A percentile compares a stretch with the other conserved stretches of the same genome.
These are phyloP conservation scores for Dasysyrphus tricinctus DNA, from an alignment of 2,888 invertebrate species.

Conservation along the genomic window DNA sequence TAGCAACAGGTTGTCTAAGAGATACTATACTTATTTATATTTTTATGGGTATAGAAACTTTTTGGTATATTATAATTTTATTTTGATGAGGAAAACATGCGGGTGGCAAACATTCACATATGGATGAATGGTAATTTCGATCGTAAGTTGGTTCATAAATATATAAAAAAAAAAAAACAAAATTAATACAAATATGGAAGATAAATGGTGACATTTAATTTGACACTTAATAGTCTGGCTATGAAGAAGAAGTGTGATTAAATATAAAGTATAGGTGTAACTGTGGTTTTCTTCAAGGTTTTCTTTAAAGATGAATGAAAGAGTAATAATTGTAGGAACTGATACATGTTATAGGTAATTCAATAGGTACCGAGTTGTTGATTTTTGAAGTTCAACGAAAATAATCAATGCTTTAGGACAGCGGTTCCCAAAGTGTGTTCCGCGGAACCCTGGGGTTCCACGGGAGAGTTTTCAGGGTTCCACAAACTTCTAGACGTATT, in stretches of 20 bases:
- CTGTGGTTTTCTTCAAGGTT: not conserved
- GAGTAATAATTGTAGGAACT: too few species aligned
- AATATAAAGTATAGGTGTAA: not conserved
- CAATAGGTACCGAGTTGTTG: too few species aligned
- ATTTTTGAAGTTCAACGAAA: too few species aligned
- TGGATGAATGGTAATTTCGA: constrained; percentile 50
- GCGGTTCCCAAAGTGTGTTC: too few species aligned
- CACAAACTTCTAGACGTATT: too few species aligned
- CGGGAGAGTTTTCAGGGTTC: too few species aligned
- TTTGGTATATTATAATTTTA: constrained; percentile 16
- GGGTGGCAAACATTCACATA: constrained; percentile 45
- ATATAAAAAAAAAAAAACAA: not conserved
- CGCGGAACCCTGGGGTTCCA: too few species aligned
- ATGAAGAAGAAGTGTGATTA: not conserved
- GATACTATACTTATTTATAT: constrained; percentile 23
- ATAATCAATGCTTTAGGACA: too few species aligned
- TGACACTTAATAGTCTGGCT: not conserved
- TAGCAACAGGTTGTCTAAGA: constrained; percentile 64
- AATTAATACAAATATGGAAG: constrained; percentile 7
- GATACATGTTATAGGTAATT: too few species aligned
- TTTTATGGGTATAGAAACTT: not conserved
- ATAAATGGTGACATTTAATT: constrained; percentile 15
- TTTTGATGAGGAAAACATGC: constrained; percentile 50
- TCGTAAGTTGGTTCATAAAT: constrained; percentile 21
- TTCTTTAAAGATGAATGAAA: not conserved